Percentiles rank a stretch among this genome's conserved stretches.
Evolutionary conservation across 2,797 vertebrate species (phyloP).

Genomic region (Pterois miles): DNA sequence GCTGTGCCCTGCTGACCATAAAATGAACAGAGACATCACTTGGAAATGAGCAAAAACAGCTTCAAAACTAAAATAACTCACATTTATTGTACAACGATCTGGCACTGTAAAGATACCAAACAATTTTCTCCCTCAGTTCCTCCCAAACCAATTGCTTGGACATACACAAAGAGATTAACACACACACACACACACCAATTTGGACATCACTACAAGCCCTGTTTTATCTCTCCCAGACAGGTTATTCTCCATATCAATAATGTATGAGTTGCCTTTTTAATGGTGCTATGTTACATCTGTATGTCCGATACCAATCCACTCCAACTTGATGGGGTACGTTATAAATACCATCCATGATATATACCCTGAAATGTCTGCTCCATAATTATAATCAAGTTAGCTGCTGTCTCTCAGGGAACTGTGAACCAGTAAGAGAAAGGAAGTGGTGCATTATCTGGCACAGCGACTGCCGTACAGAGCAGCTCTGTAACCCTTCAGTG

Average conservation of each 20-base stretch:
- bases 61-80: constrained; percentile 19
- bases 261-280: constrained; percentile 51
- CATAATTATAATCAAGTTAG: constrained; percentile 52
- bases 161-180: constrained; percentile 32
- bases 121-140: neutral
- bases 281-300: constrained; percentile 28
- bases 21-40: constrained; percentile 10
- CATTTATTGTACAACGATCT: constrained; percentile 3
- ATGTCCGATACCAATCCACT: constrained; percentile 40
- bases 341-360: constrained; percentile 38
- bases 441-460: constrained; percentile 16
- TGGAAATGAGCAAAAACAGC: constrained; percentile 4
- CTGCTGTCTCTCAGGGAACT: constrained; percentile 16
- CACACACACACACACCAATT: neutral
- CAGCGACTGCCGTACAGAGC: neutral
- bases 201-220: constrained; percentile 30
- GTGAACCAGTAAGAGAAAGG: constrained; percentile 12
- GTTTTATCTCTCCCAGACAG: constrained; percentile 58
- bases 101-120: constrained; percentile 10
- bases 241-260: constrained; percentile 61
- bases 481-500: constrained; percentile 25
- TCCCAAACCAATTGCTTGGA: constrained; percentile 9
- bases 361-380: constrained; percentile 30
- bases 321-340: constrained; percentile 34
- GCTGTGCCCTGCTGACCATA: constrained; percentile 16